Percentiles rank a stretch among this genome's conserved stretches.
These are phyloP conservation scores for Pemphigus obesinymphae DNA, from an alignment of 1,140 invertebrate genomes.

Conservation along the genomic window DNA sequence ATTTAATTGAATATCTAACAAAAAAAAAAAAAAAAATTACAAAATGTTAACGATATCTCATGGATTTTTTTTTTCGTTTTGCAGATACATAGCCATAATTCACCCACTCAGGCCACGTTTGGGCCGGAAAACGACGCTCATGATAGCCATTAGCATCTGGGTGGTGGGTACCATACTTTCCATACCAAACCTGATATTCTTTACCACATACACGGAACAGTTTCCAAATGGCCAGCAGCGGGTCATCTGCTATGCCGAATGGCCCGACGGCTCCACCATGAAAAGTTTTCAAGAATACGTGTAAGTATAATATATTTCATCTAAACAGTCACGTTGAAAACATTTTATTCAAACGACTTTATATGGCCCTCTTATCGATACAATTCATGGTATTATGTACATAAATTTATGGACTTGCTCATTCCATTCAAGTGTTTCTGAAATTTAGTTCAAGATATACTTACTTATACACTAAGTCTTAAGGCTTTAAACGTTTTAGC, in stretches of 20 bases:
- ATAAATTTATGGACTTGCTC: too few species aligned
- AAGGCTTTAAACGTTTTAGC: too few species aligned
- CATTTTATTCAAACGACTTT: too few species aligned
- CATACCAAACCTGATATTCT: constrained; percentile 77
- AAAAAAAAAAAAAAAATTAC: too few species aligned
- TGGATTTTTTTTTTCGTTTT: background rate
- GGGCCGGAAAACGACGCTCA: constrained; percentile 73
- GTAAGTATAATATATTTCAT: constrained; percentile 62
- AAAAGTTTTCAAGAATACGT: constrained; percentile 69
- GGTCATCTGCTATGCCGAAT: constrained; percentile 71
- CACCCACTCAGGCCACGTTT: constrained; percentile 79
- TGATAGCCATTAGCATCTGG: constrained; percentile 79
- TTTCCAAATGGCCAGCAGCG: constrained; percentile 60
- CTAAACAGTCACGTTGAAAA: too few species aligned
- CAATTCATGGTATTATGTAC: too few species aligned
- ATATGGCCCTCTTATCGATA: too few species aligned
- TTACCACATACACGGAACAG: constrained; percentile 57
- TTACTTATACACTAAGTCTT: too few species aligned
- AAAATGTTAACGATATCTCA: too few species aligned
- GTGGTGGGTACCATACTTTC: constrained; percentile 67
- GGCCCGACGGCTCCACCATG: constrained; percentile 72
- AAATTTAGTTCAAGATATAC: too few species aligned
- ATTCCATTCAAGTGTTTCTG: too few species aligned
- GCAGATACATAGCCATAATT: constrained; percentile 88
- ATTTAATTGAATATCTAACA: too few species aligned